Conservation (phyloP, 2,797 vertebrate species). For the Neomorphus geoffroyi region DNA sequence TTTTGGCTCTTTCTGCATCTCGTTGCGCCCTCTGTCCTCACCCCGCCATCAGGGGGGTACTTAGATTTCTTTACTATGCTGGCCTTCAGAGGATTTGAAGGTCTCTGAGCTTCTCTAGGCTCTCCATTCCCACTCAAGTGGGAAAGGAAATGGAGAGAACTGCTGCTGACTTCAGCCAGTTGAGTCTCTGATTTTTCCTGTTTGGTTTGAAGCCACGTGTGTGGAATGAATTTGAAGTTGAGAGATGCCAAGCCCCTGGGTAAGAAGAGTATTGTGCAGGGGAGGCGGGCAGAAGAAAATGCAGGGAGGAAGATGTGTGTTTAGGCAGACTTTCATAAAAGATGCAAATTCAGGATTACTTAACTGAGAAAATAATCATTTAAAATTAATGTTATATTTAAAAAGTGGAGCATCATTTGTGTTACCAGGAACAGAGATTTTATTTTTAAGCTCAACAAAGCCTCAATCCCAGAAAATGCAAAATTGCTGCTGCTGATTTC, state of each 20-base stretch:
- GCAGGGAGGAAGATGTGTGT: not conserved
- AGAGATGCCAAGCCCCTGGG: not conserved
- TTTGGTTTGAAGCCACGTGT: not conserved
- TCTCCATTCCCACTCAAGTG: not conserved
- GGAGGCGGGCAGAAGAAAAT: not conserved
- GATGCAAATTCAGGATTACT: slow-evolving; percentile 27
- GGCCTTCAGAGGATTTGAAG: slow-evolving; percentile 36
- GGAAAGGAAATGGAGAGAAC: not conserved
- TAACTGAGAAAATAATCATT: not conserved
- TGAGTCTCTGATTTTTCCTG: not conserved
- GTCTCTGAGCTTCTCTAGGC: not conserved
- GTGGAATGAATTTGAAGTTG: not conserved
- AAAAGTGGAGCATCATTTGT: not conserved
- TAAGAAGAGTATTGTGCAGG: not conserved
- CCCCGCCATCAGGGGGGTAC: not conserved
- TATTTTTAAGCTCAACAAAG: slow-evolving; percentile 39
- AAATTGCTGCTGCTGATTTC: slow-evolving; percentile 14
- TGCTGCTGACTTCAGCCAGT: not conserved
- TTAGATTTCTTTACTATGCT: not conserved
- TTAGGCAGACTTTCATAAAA: not conserved
- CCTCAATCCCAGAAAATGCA: slow-evolving; percentile 9
- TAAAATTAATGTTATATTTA: slow-evolving; percentile 4
- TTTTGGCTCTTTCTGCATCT: not conserved
- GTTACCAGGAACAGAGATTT: not conserved
- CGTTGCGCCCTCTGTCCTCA: slow-evolving; percentile 9